Base-by-base conservation (phyloP, 2,888 invertebrate species). In the Sinotaia quadrata region DNA sequence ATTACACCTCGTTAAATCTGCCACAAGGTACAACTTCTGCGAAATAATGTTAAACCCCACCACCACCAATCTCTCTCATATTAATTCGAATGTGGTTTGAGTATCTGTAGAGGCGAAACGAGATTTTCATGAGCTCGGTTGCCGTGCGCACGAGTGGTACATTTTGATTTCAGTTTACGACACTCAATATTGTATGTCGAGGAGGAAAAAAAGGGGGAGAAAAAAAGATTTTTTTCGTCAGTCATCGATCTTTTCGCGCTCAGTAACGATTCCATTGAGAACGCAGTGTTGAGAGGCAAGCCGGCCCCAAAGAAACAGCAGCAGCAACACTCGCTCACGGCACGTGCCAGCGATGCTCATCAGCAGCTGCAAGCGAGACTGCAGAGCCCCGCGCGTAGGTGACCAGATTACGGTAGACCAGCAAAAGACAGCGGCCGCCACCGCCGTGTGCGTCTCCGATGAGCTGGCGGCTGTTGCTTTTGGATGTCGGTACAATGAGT, bases 341-440 rank as follows among this genome's bases (percentile, higher is more conserved):
- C 37, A 31, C 15, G 58, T 44, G 37, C 36, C 21, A 49, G 49
- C n/a, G 21, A 8, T n/a, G 21, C 5, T n/a, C 52, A 52, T 44
- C 47, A 31, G 60, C 33, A 49, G n/a, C 27, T 21, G 41, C 1
- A 44, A 37, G 47, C 31, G 15, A 56, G 56, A 31, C 24, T 18
- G 15, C n/a, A 34, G 41, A 15, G 41, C 10, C 41, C 10, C 41
- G 41, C 10, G 41, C 41, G 34, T 34, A 49, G 60, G 47, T 33
- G 27, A 27, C 3, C 60, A 47, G 60, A 47, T 37, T 59, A 44
- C 59, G 44, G 44, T 31, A 47, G 47, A 27, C 33, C 36, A 36
- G 36, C 33, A 4, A 24, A 47, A 41, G 58, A 27, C 41, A 41
- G 27, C 29, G 41, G 60, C 29, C 60, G 60, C 47, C 58, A 36